Evolutionary conservation across 2,888 invertebrate species (phyloP).

Genomic region (Sepioteuthis lessoniana): DNA sequence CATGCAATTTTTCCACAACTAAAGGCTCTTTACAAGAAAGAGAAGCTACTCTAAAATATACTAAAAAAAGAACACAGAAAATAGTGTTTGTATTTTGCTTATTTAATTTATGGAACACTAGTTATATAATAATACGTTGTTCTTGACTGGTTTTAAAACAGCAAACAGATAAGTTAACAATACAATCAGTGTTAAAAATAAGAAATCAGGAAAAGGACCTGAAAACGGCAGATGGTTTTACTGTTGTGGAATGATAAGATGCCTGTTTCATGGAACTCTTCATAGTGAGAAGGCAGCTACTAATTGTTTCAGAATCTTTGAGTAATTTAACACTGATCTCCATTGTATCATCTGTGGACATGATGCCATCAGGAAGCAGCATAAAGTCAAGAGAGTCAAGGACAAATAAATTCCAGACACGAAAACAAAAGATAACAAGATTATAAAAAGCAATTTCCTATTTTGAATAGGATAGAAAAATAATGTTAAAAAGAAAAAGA

Average conservation of each 20-base stretch:
- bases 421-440: slow-evolving; percentile 45
- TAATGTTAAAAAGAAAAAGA: no score
- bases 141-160: not conserved
- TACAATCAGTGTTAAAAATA: not conserved
- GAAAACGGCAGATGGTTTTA: not conserved
- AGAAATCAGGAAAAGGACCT: not conserved
- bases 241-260: not conserved
- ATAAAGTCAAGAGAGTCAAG: slow-evolving; percentile 38
- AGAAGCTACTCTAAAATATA: no score
- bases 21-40: no score
- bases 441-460: not conserved
- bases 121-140: no score
- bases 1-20: no score
- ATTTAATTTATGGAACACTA: no score
- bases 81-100: no score
- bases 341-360: not conserved
- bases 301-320: not conserved
- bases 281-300: slow-evolving; percentile 23
- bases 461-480: no score
- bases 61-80: no score
- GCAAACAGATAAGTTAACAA: not conserved
- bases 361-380: not conserved
- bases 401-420: not conserved
- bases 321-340: not conserved
- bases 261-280: not conserved